Conservation (phyloP, 37 sponge, comb jelly and placozoan species). For the Trichoplax adhaerens region DNA sequence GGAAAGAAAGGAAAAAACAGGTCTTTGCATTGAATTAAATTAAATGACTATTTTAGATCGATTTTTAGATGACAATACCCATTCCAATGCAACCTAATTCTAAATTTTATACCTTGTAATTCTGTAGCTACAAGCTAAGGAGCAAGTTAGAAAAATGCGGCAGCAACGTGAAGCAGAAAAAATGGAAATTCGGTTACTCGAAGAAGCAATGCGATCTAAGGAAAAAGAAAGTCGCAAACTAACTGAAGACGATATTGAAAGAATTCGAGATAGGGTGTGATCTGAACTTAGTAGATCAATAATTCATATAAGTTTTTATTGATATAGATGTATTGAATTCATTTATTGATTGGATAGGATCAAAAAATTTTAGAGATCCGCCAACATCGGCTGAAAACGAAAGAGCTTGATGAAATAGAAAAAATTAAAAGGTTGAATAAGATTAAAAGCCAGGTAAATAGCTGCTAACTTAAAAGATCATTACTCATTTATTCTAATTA, state of each 20-base stretch:
- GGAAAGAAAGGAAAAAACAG: neutral
- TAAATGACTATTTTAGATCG: neutral
- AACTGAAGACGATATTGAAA: conserved; percentile 40
- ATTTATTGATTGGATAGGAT: conserved; percentile 1
- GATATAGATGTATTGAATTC: neutral
- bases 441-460: conserved; percentile 30
- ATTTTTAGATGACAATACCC: neutral
- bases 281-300: conserved; percentile 3
- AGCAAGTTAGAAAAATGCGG: conserved; percentile 16
- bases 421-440: conserved; percentile 23
- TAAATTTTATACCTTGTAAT: neutral
- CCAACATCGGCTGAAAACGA: neutral
- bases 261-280: conserved; percentile 42
- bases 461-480: neutral
- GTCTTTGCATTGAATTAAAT: neutral
- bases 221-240: conserved; percentile 15
- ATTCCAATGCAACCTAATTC: neutral
- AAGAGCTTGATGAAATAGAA: conserved; percentile 17
- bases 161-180: conserved; percentile 14
- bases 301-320: neutral
- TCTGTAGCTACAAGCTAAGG: neutral
- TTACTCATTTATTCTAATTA: too few relatives aligned
- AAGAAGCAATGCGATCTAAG: conserved; percentile 15
- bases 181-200: conserved; percentile 3
- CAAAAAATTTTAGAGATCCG: conserved; percentile 8